Percentiles rank a stretch among this genome's conserved stretches.
phyloP scores from a whole-genome alignment of 2,888 invertebrate species.

The Steromphala cineraria region DNA sequence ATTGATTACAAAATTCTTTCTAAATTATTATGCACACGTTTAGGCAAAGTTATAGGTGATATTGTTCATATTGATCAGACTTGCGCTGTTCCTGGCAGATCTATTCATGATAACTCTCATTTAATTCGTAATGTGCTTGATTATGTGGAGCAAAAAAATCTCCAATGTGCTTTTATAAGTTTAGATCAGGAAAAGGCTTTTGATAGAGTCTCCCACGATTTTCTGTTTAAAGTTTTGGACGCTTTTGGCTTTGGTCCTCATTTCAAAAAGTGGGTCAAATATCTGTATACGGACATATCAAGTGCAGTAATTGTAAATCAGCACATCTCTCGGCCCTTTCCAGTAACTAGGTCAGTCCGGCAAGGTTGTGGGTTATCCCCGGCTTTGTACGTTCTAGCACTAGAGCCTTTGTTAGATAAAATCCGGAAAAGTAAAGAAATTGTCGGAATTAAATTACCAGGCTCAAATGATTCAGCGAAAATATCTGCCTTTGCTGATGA shows the following conservation, averaged over 20 bases:
- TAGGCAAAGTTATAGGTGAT: slow-evolving; percentile 32
- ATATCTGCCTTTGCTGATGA: slow-evolving; percentile 28
- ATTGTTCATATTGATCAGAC: slow-evolving; percentile 44
- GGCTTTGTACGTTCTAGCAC: slow-evolving; percentile 2
- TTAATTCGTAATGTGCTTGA: slow-evolving; percentile 39
- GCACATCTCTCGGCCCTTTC: slow-evolving; percentile 28
- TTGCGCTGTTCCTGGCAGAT: slow-evolving; percentile 40
- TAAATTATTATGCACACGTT: slow-evolving; percentile 39
- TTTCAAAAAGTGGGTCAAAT: slow-evolving; percentile 42
- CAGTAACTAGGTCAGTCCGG: slow-evolving; percentile 9
- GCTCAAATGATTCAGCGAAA: slow-evolving; percentile 17
- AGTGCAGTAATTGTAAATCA: slow-evolving; percentile 42
- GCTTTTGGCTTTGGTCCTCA: slow-evolving; percentile 41
- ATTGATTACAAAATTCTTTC: slow-evolving; percentile 46
- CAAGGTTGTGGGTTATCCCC: slow-evolving; percentile 18
- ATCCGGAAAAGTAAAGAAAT: not conserved
- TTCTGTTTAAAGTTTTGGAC: slow-evolving; percentile 37
- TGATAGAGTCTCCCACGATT: slow-evolving; percentile 44
- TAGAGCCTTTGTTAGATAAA: slow-evolving; percentile 16
- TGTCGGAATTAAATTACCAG: not conserved
- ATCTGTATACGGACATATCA: slow-evolving; percentile 41
- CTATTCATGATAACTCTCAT: slow-evolving; percentile 47
- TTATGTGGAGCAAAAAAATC: slow-evolving; percentile 41
- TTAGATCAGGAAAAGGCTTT: slow-evolving; percentile 54
- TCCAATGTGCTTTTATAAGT: slow-evolving; percentile 37